Base-by-base conservation (phyloP, 2,888 invertebrate species). In the Cartodere bifasciata region DNA sequence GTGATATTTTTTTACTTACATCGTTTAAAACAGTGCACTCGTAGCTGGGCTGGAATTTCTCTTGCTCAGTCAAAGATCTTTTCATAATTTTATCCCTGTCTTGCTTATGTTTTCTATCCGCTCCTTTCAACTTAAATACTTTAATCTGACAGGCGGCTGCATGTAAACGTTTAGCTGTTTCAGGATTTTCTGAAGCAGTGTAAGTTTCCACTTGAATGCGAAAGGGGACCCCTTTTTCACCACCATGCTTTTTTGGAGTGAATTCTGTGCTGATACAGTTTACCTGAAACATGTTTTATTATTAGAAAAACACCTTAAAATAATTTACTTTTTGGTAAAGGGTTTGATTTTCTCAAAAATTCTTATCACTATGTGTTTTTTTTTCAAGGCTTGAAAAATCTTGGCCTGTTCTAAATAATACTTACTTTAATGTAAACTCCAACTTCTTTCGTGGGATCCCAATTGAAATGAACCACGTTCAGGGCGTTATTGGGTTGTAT, bases 261-360 rank as follows among this genome's bases (percentile, higher is more conserved):
- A 95, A 95, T 63, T 95, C 95, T 1, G 95, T 95, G 38, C 92
- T 92, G 49, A 95, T 95, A 59, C 92, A 94, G 62, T 95, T 90
- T 27, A 86, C 80, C 84, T 83, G 53, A 3, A 55, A 54, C 33
- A 16, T 36, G 41, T 21, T 17, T n/a, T n/a, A 30, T 25, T 13
- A 16, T 23, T 21, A 26, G 7, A 6, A 13, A 22, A 21, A 14
- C 4, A 22, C n/a, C n/a, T n/a, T n/a, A n/a, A n/a, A n/a, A n/a
- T n/a, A n/a, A n/a, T n/a, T n/a, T n/a, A n/a, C n/a, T n/a, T n/a
- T n/a, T n/a, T n/a, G n/a, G n/a, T n/a, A n/a, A n/a, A n/a, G n/a
- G n/a, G n/a, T n/a, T n/a, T n/a, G n/a, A n/a, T n/a, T n/a, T n/a
- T n/a, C n/a, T n/a, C n/a, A n/a, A n/a, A n/a, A n/a, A n/a, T n/a